phyloP scores from a whole-genome alignment of 2,888 invertebrate species.

The Ptilodon capucinus region DNA sequence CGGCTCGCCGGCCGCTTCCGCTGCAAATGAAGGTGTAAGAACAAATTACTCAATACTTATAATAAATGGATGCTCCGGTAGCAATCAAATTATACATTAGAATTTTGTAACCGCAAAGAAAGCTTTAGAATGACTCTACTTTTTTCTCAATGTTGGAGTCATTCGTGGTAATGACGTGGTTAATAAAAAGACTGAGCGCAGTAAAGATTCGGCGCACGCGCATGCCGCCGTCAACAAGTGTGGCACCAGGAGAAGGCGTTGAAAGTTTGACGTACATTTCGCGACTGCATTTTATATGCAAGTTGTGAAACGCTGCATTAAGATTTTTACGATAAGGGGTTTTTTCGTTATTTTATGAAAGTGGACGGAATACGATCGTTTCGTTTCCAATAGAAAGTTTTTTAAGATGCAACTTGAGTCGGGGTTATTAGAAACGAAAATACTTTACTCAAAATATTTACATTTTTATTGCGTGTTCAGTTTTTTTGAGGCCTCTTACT shows the following conservation, averaged over 20 bases:
- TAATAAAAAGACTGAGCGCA: constrained; percentile 19
- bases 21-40: constrained; percentile 19
- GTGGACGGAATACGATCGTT: background rate
- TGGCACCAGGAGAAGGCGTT: constrained; percentile 35
- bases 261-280: constrained; percentile 36
- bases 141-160: constrained; percentile 28
- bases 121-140: constrained; percentile 19
- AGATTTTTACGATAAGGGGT: background rate
- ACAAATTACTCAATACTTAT: constrained; percentile 31
- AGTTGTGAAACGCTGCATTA: background rate
- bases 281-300: constrained; percentile 16
- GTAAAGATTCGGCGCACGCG: constrained; percentile 31
- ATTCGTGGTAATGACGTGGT: constrained; percentile 26
- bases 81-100: constrained; percentile 20
- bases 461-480: too few relatives aligned
- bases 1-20: constrained; percentile 37
- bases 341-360: background rate
- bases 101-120: constrained; percentile 23
- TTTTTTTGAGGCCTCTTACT: background rate
- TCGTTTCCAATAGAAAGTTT: background rate
- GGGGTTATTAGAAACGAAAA: too few relatives aligned
- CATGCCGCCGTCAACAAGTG: constrained; percentile 23
- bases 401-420: too few relatives aligned
- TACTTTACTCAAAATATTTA: too few relatives aligned
- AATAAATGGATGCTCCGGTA: constrained; percentile 2